Base-by-base conservation (phyloP, 2,888 invertebrate genomes). In the Amphipyra berbera region DNA sequence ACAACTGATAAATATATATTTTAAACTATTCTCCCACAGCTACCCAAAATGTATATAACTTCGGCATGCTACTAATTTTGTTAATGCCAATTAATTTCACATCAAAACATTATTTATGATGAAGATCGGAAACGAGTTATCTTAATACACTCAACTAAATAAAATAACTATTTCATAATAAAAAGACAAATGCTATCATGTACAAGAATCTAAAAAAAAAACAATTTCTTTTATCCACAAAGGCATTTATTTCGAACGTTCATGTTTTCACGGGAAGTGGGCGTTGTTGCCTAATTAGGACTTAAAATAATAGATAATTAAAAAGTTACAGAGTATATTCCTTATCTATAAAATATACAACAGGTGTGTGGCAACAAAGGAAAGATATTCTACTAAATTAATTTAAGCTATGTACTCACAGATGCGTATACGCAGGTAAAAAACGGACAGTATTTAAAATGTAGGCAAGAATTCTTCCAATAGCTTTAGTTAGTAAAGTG, bases 271-370 rank as follows among this genome's bases (percentile, higher is more conserved):
- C 37, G 37, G 65, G 68, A 76, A 74, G 64, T 71, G 62, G 68
- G 54, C 58, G 64, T 61, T 47, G 56, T 54, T 55, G 47, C 68
- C 75, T 75, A 81, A 84, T 78, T 80, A 83, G 72, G 71, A 38
- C 47, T 56, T 62, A 65, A 77, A 70, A 71, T 67, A 78, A 82
- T 79, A 79, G 71, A 73, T 76, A 79, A 64, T 76, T 79, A 76
- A 79, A 79, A 74, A 69, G 55, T 68, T 63, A 61, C 60, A 7
- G 44, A 60, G 48, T 47, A 55, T 70, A 66, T 73, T 56, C 66
- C 70, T 82, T 81, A 84, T 84, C 82, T 77, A 67, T 75, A 79
- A 68, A 68, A 76, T 73, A 77, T 65, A 70, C 63, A 77, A 76
- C 77, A 78, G 77, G 76, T 79, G 78, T 50, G 54, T 49, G 10